Evolutionary conservation across 2,797 vertebrate species (phyloP).

Genomic region (Trichosurus vulpecula): DNA sequence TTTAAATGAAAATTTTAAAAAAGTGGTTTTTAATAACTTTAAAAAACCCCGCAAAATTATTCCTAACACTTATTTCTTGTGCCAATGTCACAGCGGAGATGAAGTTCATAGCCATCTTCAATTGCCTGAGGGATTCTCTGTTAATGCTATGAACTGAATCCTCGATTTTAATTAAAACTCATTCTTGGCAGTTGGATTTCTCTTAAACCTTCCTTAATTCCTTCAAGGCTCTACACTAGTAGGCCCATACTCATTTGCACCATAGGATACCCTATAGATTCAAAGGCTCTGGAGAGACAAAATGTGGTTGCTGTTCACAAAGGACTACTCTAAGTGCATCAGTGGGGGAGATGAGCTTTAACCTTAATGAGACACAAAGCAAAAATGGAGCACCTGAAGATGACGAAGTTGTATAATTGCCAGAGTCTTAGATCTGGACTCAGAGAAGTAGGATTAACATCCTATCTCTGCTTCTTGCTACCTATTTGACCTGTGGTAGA

Average conservation of each 20-base stretch:
- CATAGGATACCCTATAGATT: background rate
- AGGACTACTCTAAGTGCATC: background rate
- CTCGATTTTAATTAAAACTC: conserved; percentile 54
- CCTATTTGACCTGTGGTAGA: background rate
- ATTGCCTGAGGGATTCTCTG: background rate
- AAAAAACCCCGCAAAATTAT: background rate
- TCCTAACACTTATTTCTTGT: background rate
- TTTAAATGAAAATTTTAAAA: background rate
- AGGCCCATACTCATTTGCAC: conserved; percentile 25
- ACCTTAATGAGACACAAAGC: background rate
- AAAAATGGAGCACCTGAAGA: background rate
- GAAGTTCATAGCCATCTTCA: background rate
- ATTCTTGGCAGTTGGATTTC: conserved; percentile 42
- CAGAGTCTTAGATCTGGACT: background rate
- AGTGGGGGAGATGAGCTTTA: background rate
- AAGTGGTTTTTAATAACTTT: background rate
- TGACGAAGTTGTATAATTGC: background rate
- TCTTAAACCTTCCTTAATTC: conserved; percentile 33
- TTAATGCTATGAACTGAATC: conserved; percentile 49
- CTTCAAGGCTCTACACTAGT: background rate
- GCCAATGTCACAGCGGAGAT: background rate
- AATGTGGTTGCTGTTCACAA: background rate
- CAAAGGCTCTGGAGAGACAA: conserved; percentile 17
- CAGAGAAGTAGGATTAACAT: background rate
- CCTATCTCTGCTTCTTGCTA: background rate